Percentiles rank a stretch among this genome's conserved stretches.
Conservation (phyloP, 2,797 vertebrate species). For the Sebastes baramenuke region DNA sequence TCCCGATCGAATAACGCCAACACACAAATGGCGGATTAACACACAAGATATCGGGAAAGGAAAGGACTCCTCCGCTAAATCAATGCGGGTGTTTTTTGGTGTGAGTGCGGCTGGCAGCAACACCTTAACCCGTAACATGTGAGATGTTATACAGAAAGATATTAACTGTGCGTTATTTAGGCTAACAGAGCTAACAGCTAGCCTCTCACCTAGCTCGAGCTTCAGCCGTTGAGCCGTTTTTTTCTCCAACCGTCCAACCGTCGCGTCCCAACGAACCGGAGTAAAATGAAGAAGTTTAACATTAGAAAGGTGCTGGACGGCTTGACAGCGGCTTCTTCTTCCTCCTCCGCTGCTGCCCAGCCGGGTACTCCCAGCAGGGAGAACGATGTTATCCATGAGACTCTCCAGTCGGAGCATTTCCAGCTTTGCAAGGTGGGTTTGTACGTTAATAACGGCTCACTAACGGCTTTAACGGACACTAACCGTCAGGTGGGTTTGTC, state of each 20-base stretch:
- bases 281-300: constrained; percentile 96
- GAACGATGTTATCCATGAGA: constrained; percentile 91
- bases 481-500: neutral
- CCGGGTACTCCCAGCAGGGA: constrained; percentile 85
- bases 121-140: constrained; percentile 74
- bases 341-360: constrained; percentile 82
- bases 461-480: neutral
- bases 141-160: constrained; percentile 67
- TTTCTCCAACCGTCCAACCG: constrained; percentile 8
- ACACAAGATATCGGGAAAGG: neutral
- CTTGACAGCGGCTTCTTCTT: constrained; percentile 89
- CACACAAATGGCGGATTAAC: constrained; percentile 66
- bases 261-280: constrained; percentile 49
- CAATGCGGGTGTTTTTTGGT: constrained; percentile 56
- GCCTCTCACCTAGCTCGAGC: neutral
- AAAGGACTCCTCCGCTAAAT: constrained; percentile 23
- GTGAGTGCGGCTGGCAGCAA: constrained; percentile 66
- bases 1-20: constrained; percentile 58
- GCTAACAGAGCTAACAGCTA: constrained; percentile 71
- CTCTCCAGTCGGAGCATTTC: constrained; percentile 96
- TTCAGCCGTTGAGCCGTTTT: constrained; percentile 29
- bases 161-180: constrained; percentile 75
- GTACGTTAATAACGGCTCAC: neutral
- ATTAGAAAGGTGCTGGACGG: constrained; percentile 98
- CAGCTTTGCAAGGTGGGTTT: constrained; percentile 98